A percentile compares a stretch with the other conserved stretches of the same genome.
Conservation (phyloP, 2,113 vertebrate species). For the Prochilodus magdalenae region DNA sequence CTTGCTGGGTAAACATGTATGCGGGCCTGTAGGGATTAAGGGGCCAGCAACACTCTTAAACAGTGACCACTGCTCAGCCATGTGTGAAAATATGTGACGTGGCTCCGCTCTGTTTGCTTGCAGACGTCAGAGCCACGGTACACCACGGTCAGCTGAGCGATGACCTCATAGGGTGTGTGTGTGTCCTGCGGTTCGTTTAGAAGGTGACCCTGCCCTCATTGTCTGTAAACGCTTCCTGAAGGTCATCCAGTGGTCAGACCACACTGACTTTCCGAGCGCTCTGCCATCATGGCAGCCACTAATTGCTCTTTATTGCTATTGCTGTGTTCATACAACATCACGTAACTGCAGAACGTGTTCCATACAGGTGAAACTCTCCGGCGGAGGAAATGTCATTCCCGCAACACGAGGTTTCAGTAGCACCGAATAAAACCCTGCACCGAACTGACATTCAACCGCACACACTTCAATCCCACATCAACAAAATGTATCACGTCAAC, state of each 20-base stretch:
- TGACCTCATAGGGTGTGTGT: slow-evolving; percentile 44
- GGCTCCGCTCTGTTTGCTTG: slow-evolving; percentile 42
- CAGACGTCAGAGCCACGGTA: slow-evolving; percentile 19
- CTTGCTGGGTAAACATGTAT: no score
- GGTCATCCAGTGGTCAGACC: slow-evolving; percentile 49
- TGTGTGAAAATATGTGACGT: slow-evolving; percentile 5
- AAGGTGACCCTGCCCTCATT: slow-evolving; percentile 53
- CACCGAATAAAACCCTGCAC: no score
- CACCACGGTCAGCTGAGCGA: slow-evolving; percentile 36
- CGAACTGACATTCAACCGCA: no score
- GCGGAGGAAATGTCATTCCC: no score
- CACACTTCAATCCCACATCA: no score
- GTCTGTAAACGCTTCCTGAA: slow-evolving; percentile 46
- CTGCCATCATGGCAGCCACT: background rate
- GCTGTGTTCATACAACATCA: background rate
- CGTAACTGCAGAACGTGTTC: slow-evolving; percentile 4
- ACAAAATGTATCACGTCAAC: no score
- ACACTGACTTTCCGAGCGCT: background rate
- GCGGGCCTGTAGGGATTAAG: background rate
- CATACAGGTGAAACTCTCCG: slow-evolving; percentile 14
- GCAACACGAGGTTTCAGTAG: no score
- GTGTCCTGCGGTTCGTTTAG: slow-evolving; percentile 19
- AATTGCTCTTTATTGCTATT: background rate
- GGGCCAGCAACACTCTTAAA: background rate
- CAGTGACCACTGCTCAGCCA: background rate